Percentiles rank a stretch among this genome's conserved stretches.
Conservation (phyloP, 2,888 invertebrate species). For the Cyclophora punctaria region DNA sequence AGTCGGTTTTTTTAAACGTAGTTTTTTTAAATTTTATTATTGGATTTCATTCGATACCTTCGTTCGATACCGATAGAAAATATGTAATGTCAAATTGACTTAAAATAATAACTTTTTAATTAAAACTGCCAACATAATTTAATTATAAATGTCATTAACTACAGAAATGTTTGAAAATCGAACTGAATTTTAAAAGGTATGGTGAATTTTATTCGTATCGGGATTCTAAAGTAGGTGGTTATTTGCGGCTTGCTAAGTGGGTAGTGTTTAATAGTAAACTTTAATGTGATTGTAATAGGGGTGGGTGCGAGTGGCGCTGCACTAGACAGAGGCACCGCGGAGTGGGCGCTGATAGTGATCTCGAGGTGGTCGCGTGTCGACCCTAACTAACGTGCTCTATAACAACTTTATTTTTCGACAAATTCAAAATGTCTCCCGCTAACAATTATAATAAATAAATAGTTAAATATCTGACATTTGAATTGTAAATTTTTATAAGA, state of each 20-base stretch:
- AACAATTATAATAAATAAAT: constrained; percentile 42
- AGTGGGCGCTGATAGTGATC: constrained; percentile 56
- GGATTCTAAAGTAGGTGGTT: too few species aligned
- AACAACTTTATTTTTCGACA: constrained; percentile 66
- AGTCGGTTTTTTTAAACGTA: too few species aligned
- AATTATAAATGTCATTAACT: constrained; percentile 3
- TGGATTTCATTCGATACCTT: too few species aligned
- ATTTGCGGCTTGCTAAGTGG: too few species aligned
- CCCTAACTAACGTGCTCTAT: constrained; percentile 41
- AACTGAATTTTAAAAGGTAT: constrained; percentile 27
- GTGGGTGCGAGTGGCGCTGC: constrained; percentile 23
- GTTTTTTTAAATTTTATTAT: too few species aligned
- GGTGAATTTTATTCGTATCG: constrained; percentile 8
- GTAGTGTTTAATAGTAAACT: constrained; percentile 6
- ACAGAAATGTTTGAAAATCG: constrained; percentile 38
- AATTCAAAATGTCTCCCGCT: constrained; percentile 42
- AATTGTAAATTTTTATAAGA: constrained; percentile 35
- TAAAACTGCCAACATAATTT: constrained; percentile 19
- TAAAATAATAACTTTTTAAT: too few species aligned
- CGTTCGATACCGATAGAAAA: too few species aligned
- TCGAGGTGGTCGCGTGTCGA: constrained; percentile 45
- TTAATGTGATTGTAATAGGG: constrained; percentile 24
- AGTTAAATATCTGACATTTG: constrained; percentile 11
- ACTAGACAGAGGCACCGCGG: constrained; percentile 35
- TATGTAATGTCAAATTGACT: too few species aligned